Evolutionary conservation across 2,113 vertebrate species (phyloP), one percentile per base, ranked within the genome.

Genomic region (Steatornis caripensis): DNA sequence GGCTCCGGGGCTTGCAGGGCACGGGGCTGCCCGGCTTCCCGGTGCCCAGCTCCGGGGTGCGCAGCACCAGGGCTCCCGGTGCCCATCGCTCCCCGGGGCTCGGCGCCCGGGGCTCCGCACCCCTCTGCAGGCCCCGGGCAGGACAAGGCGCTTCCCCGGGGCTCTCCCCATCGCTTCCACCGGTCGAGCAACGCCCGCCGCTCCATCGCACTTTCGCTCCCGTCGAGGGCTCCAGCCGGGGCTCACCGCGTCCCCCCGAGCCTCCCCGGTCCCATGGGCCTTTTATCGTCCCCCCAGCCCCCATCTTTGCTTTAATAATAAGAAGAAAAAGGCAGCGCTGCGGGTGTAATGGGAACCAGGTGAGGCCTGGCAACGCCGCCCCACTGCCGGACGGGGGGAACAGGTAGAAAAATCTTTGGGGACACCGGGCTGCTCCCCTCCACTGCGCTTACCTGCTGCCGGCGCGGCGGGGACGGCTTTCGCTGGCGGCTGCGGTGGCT

Each of bases 401-500:
- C 94, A 93, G 96, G 96, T 90, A 95, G 49, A 48, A 48, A 91
- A 68, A 45, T 0, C 0, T 37, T 60, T 11, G 14, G 17, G 78
- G 45, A 16, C 71, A 36, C 37, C 12, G n/a, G 14, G 18, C 23
- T 6, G 21, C 11, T 12, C 17, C 58, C 57, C 1, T 22, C 8
- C 24, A 1, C 27, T 1, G 3, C 7, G 0, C 90, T 95, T 97
- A 95, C 95, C 96, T 74, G 48, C 54, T 69, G 9, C 48, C 4
- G 27, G 49, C 1, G 23, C 36, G 13, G 36, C 8, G 15, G 62
- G 22, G 26, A 26, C 10, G 43, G 11, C 18, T 32, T 39, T 39
- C 0, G 6, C 15, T 20, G 58, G 8, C 1, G 5, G 20, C 17
- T 7, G 29, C 8, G 14, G 26, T 5, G 51, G 21, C 41, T 48